These are phyloP conservation scores for Odontomyia ornata DNA, from an alignment of 2,888 invertebrate species.

Conservation along the genomic window DNA sequence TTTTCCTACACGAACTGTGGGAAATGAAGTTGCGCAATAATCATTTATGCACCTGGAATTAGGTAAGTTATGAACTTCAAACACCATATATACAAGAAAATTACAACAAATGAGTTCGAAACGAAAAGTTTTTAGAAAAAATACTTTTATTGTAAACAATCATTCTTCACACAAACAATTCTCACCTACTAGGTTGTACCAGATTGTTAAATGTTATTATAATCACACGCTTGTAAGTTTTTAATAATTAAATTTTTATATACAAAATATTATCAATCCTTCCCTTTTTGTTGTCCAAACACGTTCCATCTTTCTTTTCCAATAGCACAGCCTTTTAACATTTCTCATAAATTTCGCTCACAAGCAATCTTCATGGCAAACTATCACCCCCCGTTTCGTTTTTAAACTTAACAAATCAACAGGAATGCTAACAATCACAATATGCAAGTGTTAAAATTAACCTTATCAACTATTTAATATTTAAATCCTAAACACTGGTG, in stretches of 20 bases:
- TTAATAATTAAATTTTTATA: too few relatives aligned
- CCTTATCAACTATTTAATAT: slow-evolving; percentile 17
- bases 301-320: background rate
- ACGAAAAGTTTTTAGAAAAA: too few relatives aligned
- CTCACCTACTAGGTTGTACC: background rate
- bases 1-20: too few relatives aligned
- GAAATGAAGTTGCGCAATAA: too few relatives aligned
- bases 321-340: background rate
- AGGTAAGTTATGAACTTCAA: too few relatives aligned
- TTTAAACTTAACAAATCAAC: slow-evolving; percentile 42
- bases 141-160: background rate
- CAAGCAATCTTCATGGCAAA: background rate
- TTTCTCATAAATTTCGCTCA: background rate
- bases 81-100: too few relatives aligned
- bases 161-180: background rate
- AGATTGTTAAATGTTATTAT: too few relatives aligned
- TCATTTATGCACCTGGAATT: too few relatives aligned
- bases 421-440: slow-evolving; percentile 46
- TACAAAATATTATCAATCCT: too few relatives aligned
- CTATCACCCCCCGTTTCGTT: background rate
- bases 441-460: slow-evolving; percentile 42
- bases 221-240: too few relatives aligned
- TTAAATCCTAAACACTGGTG: slow-evolving; percentile 15
- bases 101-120: too few relatives aligned
- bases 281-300: too few relatives aligned